Evolutionary conservation across 2,888 invertebrate species (phyloP).

Genomic region (Rhamnusium bicolor): DNA sequence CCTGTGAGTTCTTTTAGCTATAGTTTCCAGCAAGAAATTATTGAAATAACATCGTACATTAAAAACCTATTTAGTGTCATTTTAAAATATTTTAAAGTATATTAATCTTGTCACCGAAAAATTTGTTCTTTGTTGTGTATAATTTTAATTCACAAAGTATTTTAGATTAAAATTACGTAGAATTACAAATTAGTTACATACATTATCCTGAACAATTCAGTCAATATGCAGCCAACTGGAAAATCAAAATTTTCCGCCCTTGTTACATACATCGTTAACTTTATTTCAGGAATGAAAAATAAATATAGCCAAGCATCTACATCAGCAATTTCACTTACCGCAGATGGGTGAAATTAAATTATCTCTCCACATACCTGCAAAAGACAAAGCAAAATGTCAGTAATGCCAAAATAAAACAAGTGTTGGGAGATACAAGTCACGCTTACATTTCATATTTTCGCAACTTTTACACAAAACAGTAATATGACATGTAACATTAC

Average conservation of each 20-base stretch:
- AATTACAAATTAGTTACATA: background rate
- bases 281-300: constrained; percentile 29
- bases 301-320: constrained; percentile 21
- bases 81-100: background rate
- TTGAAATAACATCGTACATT: too few species aligned
- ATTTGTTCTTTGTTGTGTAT: background rate
- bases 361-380: constrained; percentile 33
- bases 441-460: constrained; percentile 22
- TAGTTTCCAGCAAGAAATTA: too few species aligned
- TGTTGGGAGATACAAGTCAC: background rate
- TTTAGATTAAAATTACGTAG: background rate
- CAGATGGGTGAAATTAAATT: constrained; percentile 29
- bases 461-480: constrained; percentile 30
- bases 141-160: background rate
- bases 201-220: background rate
- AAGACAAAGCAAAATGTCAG: constrained; percentile 32
- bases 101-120: background rate
- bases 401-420: constrained; percentile 11
- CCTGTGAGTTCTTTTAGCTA: too few species aligned
- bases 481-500: constrained; percentile 28
- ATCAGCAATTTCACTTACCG: constrained; percentile 31
- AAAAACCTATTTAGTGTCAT: too few species aligned
- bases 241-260: constrained; percentile 25
- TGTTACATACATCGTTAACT: constrained; percentile 29
- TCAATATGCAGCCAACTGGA: constrained; percentile 4